These are phyloP conservation scores for Chaetorhynchus papuensis DNA, from an alignment of 2,113 vertebrate species.

Conservation along the genomic window DNA sequence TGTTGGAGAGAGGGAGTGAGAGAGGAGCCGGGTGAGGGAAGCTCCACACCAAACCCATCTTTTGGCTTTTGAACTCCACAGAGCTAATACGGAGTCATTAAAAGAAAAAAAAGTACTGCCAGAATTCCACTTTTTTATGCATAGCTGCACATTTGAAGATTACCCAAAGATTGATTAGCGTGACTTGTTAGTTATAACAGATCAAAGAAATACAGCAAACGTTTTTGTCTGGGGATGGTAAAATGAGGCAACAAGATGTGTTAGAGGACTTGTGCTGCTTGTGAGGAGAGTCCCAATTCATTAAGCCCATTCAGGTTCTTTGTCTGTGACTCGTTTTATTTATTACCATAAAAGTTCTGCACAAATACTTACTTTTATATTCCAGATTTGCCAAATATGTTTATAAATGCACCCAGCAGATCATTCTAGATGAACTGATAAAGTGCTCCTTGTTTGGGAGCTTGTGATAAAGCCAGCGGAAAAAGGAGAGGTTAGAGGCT, in stretches of 20 bases:
- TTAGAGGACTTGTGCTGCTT: neutral
- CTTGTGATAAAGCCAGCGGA: neutral
- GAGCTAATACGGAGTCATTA: neutral
- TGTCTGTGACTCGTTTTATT: neutral
- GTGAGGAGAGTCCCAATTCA: neutral
- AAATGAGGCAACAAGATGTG: neutral
- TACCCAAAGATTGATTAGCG: neutral
- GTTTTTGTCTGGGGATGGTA: neutral
- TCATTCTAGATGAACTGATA: neutral
- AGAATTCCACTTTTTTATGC: neutral
- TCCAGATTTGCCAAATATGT: neutral
- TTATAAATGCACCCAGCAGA: neutral
- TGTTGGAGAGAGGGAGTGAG: neutral
- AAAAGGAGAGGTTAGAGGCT: neutral
- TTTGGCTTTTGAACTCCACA: neutral
- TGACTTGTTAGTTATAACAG: neutral
- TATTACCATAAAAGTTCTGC: neutral
- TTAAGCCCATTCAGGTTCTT: neutral
- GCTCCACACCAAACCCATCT: neutral
- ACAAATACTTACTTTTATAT: neutral
- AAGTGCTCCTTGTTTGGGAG: neutral
- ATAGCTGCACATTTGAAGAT: neutral
- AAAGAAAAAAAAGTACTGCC: neutral
- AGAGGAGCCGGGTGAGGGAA: accelerated
- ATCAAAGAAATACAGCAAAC: neutral